A percentile compares a stretch with the other conserved stretches of the same genome.
Conservation (phyloP, 2,113 vertebrate species). For the Ptilorrhoa leucosticta region DNA sequence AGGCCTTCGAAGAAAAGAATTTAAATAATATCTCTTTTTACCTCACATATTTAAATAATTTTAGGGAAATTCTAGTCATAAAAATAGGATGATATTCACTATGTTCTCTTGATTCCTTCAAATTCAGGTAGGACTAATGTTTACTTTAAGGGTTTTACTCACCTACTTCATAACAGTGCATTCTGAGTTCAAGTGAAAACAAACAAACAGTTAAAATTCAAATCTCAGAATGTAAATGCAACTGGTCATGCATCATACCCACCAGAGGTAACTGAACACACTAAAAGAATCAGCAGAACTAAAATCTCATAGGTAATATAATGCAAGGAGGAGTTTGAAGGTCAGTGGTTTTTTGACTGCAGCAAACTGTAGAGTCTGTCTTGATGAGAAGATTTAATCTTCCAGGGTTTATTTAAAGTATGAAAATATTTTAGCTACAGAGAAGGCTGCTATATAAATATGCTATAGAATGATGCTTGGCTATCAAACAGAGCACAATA, state of each 20-base stretch:
- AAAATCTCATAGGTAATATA: neutral
- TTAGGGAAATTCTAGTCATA: neutral
- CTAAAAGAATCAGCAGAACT: neutral
- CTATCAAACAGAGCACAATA: neutral
- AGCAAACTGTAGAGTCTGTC: neutral
- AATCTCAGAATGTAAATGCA: neutral
- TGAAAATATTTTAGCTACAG: neutral
- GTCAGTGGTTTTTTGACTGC: neutral
- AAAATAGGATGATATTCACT: neutral
- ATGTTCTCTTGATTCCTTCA: neutral
- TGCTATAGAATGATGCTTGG: neutral
- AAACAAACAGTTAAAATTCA: neutral
- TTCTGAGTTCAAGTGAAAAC: neutral
- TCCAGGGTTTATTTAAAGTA: neutral
- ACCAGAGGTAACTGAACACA: neutral
- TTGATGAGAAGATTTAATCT: neutral
- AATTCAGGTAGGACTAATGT: neutral
- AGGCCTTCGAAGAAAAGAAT: neutral
- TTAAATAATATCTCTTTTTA: neutral
- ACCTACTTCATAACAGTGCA: neutral
- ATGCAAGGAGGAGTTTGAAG: neutral
- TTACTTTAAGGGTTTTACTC: neutral
- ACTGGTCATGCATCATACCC: neutral
- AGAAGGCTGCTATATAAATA: neutral
- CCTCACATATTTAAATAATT: neutral